A percentile compares a stretch with the other conserved stretches of the same genome.
Conservation (phyloP, 2,888 invertebrate genomes). For the Diachrysia chrysitis region DNA sequence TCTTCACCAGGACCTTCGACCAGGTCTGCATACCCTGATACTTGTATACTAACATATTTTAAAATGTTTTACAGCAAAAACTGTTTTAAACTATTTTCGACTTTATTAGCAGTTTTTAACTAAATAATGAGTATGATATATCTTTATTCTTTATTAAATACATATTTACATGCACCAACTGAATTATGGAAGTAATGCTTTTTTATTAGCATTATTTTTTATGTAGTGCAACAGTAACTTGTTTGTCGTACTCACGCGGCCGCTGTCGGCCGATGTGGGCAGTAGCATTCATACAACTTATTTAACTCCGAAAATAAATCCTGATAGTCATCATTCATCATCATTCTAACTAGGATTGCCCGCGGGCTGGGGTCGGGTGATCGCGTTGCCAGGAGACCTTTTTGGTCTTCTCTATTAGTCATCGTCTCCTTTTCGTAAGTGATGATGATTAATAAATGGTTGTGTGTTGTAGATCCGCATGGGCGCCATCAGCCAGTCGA, state of each 20-base stretch:
- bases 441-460: background rate
- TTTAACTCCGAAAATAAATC: background rate
- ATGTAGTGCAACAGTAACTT: conserved; percentile 40
- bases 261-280: conserved; percentile 64
- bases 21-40: conserved; percentile 89
- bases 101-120: too few relatives aligned
- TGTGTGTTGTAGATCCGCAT: conserved; percentile 94
- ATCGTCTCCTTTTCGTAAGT: too few relatives aligned
- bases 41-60: too few relatives aligned
- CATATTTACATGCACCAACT: conserved; percentile 33
- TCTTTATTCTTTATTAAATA: too few relatives aligned
- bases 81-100: too few relatives aligned
- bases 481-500: conserved; percentile 99
- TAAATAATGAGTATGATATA: too few relatives aligned
- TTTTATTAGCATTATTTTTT: conserved; percentile 21
- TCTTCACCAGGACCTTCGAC: conserved; percentile 98
- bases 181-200: conserved; percentile 25
- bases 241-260: conserved; percentile 67
- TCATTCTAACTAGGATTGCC: too few relatives aligned
- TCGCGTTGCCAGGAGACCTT: too few relatives aligned
- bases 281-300: conserved; percentile 62
- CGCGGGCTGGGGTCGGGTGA: too few relatives aligned
- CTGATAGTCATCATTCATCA: too few relatives aligned
- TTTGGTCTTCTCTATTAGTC: too few relatives aligned
- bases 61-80: background rate